Conservation (phyloP, 2,797 vertebrate species). For the Anolis apletophallus region DNA sequence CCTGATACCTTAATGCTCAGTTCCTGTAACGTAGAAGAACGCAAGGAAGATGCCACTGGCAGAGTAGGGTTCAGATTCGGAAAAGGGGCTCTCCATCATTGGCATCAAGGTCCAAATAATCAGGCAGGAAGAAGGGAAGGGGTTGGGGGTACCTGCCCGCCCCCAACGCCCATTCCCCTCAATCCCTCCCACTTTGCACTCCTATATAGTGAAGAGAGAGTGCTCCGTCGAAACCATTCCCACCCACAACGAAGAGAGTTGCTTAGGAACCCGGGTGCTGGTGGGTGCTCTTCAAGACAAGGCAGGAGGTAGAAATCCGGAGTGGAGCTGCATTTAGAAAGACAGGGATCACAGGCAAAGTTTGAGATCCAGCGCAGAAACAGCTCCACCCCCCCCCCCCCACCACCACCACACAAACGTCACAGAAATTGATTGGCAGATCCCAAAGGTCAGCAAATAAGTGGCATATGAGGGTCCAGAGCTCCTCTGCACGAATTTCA, state of each 20-base stretch:
- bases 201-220: not conserved
- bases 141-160: not conserved
- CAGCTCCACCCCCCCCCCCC: no score
- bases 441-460: not conserved
- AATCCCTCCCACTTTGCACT: not conserved
- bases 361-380: not conserved
- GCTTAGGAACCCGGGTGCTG: conserved; percentile 17
- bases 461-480: no score
- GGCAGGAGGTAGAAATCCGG: not conserved
- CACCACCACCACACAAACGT: no score
- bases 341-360: no score
- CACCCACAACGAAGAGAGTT: not conserved
- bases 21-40: no score
- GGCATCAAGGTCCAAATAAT: no score
- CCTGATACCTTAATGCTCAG: no score
- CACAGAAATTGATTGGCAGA: no score
- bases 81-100: no score
- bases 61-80: no score
- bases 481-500: not conserved
- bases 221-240: not conserved
- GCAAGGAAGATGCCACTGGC: no score
- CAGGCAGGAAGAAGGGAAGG: not conserved
- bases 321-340: not conserved
- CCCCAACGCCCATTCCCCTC: no score
- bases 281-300: not conserved